phyloP scores from a whole-genome alignment of 2,888 invertebrate genomes.

The Osedax frankpressi region DNA sequence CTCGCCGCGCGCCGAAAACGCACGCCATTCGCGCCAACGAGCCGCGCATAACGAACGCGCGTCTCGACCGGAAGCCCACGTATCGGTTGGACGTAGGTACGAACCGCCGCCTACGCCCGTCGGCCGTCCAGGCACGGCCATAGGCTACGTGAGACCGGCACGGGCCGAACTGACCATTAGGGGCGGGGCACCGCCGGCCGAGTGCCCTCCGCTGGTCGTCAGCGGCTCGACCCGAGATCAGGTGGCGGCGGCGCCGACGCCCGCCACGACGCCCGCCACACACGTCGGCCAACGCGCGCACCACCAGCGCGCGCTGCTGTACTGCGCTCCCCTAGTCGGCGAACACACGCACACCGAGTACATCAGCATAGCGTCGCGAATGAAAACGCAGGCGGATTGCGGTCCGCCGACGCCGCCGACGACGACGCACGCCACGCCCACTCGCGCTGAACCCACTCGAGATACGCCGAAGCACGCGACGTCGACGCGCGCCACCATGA shows the following conservation, averaged over 20 bases:
- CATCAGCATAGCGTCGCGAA: background rate
- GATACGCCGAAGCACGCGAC: no score
- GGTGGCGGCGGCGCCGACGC: background rate
- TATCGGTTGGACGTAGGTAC: background rate
- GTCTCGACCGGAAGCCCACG: background rate
- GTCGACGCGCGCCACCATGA: background rate
- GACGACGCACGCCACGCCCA: background rate
- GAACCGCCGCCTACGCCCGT: background rate
- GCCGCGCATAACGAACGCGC: background rate
- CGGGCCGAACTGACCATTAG: background rate
- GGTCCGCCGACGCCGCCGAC: background rate
- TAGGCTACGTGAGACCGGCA: background rate
- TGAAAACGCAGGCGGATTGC: background rate
- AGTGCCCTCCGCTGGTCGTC: background rate
- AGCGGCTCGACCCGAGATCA: background rate
- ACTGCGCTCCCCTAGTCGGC: background rate
- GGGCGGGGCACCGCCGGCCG: background rate
- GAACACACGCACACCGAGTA: no score
- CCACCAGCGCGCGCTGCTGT: background rate
- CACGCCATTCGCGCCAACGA: background rate
- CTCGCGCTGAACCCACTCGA: no score
- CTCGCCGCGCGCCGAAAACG: background rate
- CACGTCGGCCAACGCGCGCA: no score
- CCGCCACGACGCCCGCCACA: background rate
- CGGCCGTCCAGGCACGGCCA: background rate